Conservation (phyloP, 2,888 invertebrate genomes). For the Morpho deidamia region DNA sequence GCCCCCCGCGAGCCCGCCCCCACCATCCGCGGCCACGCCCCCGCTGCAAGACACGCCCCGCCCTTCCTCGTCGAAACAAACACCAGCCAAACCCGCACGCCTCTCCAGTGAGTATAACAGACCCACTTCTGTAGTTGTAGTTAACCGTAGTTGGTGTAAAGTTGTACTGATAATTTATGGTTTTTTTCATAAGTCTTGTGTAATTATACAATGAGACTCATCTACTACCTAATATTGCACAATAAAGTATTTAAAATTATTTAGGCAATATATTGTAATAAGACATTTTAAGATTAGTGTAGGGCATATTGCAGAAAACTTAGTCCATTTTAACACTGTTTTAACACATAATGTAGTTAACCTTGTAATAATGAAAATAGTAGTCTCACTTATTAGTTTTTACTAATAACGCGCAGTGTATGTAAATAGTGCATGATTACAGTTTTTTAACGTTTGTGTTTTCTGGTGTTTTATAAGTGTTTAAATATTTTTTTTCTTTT, state of each 20-base stretch:
- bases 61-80: slow-evolving; percentile 56
- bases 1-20: slow-evolving; percentile 28
- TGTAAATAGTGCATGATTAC: slow-evolving; percentile 20
- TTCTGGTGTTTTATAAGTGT: slow-evolving; percentile 31
- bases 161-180: too few relatives aligned
- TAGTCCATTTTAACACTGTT: background rate
- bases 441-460: slow-evolving; percentile 41
- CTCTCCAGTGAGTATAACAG: slow-evolving; percentile 65
- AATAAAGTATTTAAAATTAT: too few relatives aligned
- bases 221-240: too few relatives aligned
- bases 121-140: slow-evolving; percentile 4
- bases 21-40: slow-evolving; percentile 27
- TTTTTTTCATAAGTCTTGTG: too few relatives aligned
- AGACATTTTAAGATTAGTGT: too few relatives aligned
- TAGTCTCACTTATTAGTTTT: background rate
- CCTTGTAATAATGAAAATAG: background rate
- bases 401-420: slow-evolving; percentile 20
- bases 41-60: slow-evolving; percentile 32
- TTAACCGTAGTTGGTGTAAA: too few relatives aligned
- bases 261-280: too few relatives aligned
- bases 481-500: slow-evolving; percentile 27
- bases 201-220: too few relatives aligned
- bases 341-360: background rate
- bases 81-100: slow-evolving; percentile 69
- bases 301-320: too few relatives aligned